phyloP scores from a whole-genome alignment of 1,140 invertebrate species.

The Watersipora subatra region DNA sequence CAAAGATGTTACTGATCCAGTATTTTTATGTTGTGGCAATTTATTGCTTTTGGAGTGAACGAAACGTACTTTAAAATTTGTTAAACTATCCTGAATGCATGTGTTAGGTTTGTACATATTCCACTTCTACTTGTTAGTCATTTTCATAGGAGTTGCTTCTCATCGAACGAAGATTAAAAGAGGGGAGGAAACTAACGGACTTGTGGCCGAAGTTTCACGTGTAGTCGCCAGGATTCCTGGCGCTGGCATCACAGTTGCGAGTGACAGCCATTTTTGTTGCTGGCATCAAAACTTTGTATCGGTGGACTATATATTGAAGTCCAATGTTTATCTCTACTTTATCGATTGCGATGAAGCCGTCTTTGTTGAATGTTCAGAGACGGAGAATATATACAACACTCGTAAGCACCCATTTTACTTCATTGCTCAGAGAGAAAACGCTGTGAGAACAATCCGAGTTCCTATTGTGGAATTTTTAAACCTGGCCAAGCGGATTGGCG shows the following conservation, averaged over 20 bases:
- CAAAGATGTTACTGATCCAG: too few species aligned
- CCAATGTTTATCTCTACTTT: not conserved
- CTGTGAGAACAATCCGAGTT: not conserved
- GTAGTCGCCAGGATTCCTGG: not conserved
- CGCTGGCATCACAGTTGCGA: not conserved
- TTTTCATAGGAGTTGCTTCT: not conserved
- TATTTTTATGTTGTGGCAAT: too few species aligned
- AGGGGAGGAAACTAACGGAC: not conserved
- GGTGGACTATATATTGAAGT: not conserved
- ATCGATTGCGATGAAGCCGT: not conserved
- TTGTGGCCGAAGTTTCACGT: not conserved
- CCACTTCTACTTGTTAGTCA: too few species aligned
- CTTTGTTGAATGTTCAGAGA: not conserved
- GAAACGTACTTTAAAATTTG: too few species aligned
- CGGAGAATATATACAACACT: not conserved
- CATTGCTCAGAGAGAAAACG: not conserved
- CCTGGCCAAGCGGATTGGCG: not conserved
- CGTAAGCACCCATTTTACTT: not conserved
- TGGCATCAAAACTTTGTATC: not conserved
- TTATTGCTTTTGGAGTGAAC: too few species aligned
- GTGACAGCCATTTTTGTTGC: not conserved
- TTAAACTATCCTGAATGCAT: too few species aligned
- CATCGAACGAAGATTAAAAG: not conserved
- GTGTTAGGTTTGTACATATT: too few species aligned
- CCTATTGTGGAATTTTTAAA: not conserved